A percentile compares a stretch with the other conserved stretches of the same genome.
These are phyloP conservation scores for Ornithoptera alexandrae DNA, from an alignment of 2,888 invertebrate species.

Conservation along the genomic window DNA sequence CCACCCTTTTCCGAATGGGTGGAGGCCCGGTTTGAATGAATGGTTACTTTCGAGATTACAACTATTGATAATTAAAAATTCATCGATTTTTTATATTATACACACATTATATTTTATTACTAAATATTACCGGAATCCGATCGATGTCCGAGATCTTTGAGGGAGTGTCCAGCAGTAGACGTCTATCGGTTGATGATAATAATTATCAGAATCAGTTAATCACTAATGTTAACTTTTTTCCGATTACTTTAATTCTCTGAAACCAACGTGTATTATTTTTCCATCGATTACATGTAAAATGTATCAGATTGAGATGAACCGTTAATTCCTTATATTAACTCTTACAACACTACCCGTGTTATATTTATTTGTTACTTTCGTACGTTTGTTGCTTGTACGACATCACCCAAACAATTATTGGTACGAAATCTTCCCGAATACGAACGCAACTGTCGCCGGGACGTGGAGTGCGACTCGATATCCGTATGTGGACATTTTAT, in stretches of 20 bases:
- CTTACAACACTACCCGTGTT: background rate
- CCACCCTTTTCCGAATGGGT: background rate
- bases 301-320: background rate
- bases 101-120: background rate
- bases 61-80: conserved; percentile 13
- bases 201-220: too few species aligned
- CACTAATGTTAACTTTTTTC: too few species aligned
- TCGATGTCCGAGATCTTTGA: too few species aligned
- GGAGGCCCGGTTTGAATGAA: conserved; percentile 7
- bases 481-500: conserved; percentile 49
- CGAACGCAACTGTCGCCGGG: conserved; percentile 2
- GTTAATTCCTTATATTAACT: background rate
- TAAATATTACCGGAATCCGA: too few species aligned
- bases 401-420: conserved; percentile 1
- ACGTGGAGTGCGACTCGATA: conserved; percentile 13
- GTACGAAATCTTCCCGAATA: conserved; percentile 10
- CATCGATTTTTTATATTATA: background rate
- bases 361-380: background rate
- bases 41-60: conserved; percentile 15
- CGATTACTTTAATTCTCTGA: too few species aligned
- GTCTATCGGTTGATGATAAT: too few species aligned
- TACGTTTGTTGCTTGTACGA: background rate
- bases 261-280: too few species aligned
- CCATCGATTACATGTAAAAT: background rate
- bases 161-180: too few species aligned